Conservation (phyloP, 2,113 vertebrate species). For the Elephantulus edwardii region DNA sequence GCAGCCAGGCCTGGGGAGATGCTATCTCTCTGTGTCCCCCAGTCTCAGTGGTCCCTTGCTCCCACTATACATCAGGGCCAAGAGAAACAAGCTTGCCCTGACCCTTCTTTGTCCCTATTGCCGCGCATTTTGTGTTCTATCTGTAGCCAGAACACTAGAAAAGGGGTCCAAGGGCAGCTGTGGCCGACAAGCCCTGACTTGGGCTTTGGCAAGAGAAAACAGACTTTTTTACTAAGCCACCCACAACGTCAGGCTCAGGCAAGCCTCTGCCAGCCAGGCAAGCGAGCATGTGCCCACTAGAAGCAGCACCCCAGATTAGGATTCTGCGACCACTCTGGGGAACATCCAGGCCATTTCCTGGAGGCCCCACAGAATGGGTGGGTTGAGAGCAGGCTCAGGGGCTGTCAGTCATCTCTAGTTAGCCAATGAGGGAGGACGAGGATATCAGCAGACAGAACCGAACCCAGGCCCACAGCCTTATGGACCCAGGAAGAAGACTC, state of each 20-base stretch:
- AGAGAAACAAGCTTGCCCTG: background rate
- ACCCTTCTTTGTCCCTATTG: background rate
- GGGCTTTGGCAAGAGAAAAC: conserved; percentile 56
- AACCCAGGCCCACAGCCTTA: background rate
- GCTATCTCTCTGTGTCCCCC: background rate
- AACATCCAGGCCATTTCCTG: background rate
- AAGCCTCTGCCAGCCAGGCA: conserved; percentile 9
- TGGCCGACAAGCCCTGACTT: conserved; percentile 47
- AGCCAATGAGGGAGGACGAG: background rate
- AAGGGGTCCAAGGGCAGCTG: background rate
- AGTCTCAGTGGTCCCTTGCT: too few relatives aligned
- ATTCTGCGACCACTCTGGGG: too few relatives aligned
- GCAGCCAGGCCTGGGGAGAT: background rate
- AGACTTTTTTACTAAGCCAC: conserved; percentile 29
- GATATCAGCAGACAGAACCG: background rate
- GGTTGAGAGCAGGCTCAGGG: background rate
- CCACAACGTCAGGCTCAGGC: background rate
- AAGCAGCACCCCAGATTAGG: background rate
- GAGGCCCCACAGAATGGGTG: background rate
- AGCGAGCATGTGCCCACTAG: background rate
- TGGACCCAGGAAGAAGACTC: background rate
- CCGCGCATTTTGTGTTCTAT: background rate
- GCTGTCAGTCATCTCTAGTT: background rate
- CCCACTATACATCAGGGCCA: background rate
- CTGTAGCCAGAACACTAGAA: background rate